Base-by-base conservation (phyloP, 2,113 vertebrate genomes). In the Microcebus ravelobensis region DNA sequence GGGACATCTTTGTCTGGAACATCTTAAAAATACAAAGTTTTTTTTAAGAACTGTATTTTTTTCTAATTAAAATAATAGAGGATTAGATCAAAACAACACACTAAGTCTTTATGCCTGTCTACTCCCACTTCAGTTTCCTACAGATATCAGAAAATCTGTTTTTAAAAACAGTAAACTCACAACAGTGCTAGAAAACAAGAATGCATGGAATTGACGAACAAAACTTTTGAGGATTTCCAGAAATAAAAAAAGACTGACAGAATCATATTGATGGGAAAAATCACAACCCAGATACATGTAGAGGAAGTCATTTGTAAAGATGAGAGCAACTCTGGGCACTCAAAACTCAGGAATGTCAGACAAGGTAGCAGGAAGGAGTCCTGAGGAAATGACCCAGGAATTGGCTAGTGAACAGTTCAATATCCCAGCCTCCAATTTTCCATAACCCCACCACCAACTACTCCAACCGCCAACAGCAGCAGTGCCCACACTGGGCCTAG, bases 141-240 rank as follows among this genome's bases (percentile, higher is more conserved):
- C 95, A 95, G 85, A 92, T 95, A 83, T 5, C 88, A 95, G 57
- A 95, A 98, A 94, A 96, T 67, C 52, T 96, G 59, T 90, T 91
- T 89, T 80, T 67, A 61, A 71, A 88, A 76, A 71, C 25, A 85
- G 83, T 59, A 68, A 74, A 90, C 59, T 97, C 45, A 89, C 36
- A 96, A 91, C 25, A 87, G 31, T 91, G 55, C 50, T 94, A 17
- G 21, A 79, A 97, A 97, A 95, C 13, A 92, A 93, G 36, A 95
- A 92, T 59, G 57, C 39, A 14, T 8, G 1, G 57, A 83, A 63
- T 1, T 85, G 50, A 96, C 21, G 57, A 61, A 76, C 29, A 74
- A 29, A 74, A 82, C 79, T 82, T 45, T 55, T 91, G 81, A 86
- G 36, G 10, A 55, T 76, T 86, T 91, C 34, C 77, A 95, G 79